Evolutionary conservation across 2,888 invertebrate genomes (phyloP), one percentile per base, ranked within the genome.

Genomic region (Flexamia atlantica): DNA sequence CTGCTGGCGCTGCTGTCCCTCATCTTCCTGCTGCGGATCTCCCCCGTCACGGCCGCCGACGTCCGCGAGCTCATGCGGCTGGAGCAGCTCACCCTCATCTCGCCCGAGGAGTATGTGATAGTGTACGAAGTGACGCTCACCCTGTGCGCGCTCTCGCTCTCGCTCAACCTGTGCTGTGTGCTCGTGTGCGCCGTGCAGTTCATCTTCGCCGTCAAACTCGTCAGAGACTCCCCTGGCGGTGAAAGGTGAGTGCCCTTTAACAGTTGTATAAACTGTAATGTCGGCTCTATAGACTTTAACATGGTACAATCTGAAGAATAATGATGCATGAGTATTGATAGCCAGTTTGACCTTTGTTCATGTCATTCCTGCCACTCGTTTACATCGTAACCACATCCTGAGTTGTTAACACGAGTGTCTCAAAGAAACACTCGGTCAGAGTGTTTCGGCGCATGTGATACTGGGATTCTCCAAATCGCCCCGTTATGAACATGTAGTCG

Each of bases 101-200:
- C 92, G 87, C 93, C 93, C 32, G 96, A 96, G 89, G 97, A 97
- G 90, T 97, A 96, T 89, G 95, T 95, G 85, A 95, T 96, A 88
- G 96, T 98, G 86, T 96, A 97, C 90, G 97, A 98, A 92, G 97
- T 97, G 89, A 97, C 97, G 80, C 92, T 97, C 89, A 97, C 97
- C 40, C 92, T 98, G 89, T 96, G 97, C 90, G 97, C 97, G 85
- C 93, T 98, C 89, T 97, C 97, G 86, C 92, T 98, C 81, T 96
- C 97, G 40, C 91, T 98, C 87, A 96, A 98, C 91, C 92, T 98
- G 86, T 97, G 97, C 92, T 98, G 98, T 90, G 92, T 98, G 85
- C 93, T 98, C 88, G 97, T 98, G 89, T 98, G 98, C 92, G 96
- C 97, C 88, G 96, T 97, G 89, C 98, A 98, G 92, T 97, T 97